Percentiles rank a stretch among this genome's conserved stretches.
phyloP scores from a whole-genome alignment of 2,797 vertebrate species.

The Sitta carolinensis region DNA sequence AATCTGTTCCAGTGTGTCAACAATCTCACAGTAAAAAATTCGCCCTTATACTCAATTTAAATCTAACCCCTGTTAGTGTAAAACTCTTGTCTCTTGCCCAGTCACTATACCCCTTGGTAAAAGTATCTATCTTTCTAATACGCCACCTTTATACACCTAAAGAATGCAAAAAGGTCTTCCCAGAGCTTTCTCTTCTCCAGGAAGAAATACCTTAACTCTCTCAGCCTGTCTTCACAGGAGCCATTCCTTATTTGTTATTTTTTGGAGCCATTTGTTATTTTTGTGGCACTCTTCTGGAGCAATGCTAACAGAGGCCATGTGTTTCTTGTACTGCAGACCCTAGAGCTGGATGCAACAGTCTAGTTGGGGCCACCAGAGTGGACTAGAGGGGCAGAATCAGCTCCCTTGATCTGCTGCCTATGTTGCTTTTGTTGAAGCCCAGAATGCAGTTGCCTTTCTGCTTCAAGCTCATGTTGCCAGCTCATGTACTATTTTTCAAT shows the following conservation, averaged over 20 bases:
- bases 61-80: neutral
- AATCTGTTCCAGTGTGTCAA: neutral
- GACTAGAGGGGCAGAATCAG: neutral
- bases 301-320: fast-evolving
- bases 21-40: neutral
- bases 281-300: neutral
- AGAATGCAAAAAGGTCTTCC: neutral
- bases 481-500: neutral
- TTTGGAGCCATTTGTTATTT: neutral
- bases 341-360: neutral
- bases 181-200: neutral
- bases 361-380: neutral
- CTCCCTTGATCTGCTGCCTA: neutral
- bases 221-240: neutral
- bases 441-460: neutral
- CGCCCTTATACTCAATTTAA: neutral
- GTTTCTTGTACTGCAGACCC: neutral
- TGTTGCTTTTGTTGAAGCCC: fast-evolving
- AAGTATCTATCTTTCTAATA: neutral
- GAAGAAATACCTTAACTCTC: neutral
- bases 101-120: neutral
- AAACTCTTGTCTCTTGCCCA: neutral
- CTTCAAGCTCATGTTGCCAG: neutral
- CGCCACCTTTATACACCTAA: neutral
- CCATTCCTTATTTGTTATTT: no score